Evolutionary conservation across 2,113 vertebrate genomes (phyloP).

Genomic region (Muntiacus muntjak): DNA sequence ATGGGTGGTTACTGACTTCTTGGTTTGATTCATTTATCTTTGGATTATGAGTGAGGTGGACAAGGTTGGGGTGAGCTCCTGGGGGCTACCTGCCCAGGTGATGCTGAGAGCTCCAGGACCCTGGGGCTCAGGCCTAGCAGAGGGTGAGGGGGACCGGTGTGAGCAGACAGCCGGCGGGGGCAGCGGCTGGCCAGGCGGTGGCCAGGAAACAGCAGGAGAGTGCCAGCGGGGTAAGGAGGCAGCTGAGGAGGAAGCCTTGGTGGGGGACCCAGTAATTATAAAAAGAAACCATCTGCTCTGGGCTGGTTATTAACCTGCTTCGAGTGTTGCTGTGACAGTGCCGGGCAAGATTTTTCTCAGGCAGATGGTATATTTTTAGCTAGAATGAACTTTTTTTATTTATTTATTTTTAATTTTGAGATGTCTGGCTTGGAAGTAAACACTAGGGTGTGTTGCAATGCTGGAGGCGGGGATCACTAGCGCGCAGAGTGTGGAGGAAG

Average conservation of each 20-base stretch:
- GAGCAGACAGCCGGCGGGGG: neutral
- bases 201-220: neutral
- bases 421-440: conserved; percentile 34
- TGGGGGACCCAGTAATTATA: conserved; percentile 50
- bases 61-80: neutral
- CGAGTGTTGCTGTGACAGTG: conserved; percentile 33
- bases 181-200: neutral
- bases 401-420: neutral
- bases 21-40: neutral
- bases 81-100: neutral
- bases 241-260: conserved; percentile 40
- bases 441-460: neutral
- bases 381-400: neutral
- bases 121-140: neutral
- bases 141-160: neutral
- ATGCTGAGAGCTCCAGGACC: neutral
- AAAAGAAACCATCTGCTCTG: conserved; percentile 69
- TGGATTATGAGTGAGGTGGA: neutral
- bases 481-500: neutral
- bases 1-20: neutral
- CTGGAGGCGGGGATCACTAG: neutral
- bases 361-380: conserved; percentile 64
- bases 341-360: conserved; percentile 48
- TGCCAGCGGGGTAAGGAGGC: conserved; percentile 52
- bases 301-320: conserved; percentile 63